phyloP scores from a whole-genome alignment of 2,888 invertebrate species.

The Lysandra coridon region DNA sequence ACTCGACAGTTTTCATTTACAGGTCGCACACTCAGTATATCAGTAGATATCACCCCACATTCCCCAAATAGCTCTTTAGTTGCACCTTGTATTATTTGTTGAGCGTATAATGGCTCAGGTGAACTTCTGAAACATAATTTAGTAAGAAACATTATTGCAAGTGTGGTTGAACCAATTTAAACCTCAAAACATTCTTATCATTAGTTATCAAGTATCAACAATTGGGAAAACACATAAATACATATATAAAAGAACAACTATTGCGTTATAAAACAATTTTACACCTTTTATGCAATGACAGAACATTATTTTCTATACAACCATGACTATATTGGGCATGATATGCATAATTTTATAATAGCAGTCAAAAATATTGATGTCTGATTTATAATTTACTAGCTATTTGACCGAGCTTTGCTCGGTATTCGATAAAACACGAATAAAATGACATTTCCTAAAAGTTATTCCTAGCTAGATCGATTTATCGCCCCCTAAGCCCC shows the following conservation, averaged over 20 bases:
- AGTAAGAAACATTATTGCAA: background rate
- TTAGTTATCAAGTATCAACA: background rate
- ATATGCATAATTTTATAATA: background rate
- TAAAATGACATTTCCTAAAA: too few relatives aligned
- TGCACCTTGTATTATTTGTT: slow-evolving; percentile 45
- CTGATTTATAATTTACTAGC: too few relatives aligned
- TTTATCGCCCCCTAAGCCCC: too few relatives aligned
- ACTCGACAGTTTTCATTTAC: slow-evolving; percentile 38
- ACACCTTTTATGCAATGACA: background rate
- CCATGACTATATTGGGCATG: background rate
- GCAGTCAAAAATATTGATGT: background rate
- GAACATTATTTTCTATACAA: background rate
- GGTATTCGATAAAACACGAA: too few relatives aligned
- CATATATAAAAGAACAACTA: background rate
- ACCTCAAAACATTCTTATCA: background rate
- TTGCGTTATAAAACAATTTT: background rate
- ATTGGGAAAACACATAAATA: background rate
- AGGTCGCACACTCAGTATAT: slow-evolving; percentile 49
- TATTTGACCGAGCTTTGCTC: too few relatives aligned
- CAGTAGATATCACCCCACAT: slow-evolving; percentile 48
- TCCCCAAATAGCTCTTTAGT: slow-evolving; percentile 48
- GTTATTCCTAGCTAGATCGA: too few relatives aligned
- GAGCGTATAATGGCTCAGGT: slow-evolving; percentile 43
- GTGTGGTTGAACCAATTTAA: background rate
- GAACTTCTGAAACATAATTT: slow-evolving; percentile 35